A percentile compares a stretch with the other conserved stretches of the same genome.
Conservation (phyloP, 2,888 invertebrate species). For the Adineta ricciae region DNA sequence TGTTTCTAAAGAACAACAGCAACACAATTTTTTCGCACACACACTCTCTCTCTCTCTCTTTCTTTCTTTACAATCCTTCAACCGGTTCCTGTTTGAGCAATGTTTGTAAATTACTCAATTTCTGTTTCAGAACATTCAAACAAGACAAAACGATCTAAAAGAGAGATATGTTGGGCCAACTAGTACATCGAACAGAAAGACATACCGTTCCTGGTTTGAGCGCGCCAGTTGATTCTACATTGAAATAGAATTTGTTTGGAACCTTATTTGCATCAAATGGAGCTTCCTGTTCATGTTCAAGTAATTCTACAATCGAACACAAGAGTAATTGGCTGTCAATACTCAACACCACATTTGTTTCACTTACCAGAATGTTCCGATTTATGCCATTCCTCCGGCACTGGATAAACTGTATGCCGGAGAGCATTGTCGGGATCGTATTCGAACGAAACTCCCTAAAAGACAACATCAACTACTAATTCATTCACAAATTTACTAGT, state of each 20-base stretch:
- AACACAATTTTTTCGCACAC: too few species aligned
- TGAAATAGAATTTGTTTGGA: slow-evolving; percentile 90
- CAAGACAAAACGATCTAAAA: slow-evolving; percentile 76
- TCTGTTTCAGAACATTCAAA: slow-evolving; percentile 55
- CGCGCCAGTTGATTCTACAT: slow-evolving; percentile 88
- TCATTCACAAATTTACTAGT: not conserved
- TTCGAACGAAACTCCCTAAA: slow-evolving; percentile 79
- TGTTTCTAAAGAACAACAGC: not conserved
- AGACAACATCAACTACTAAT: too few species aligned
- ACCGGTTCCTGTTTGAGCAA: slow-evolving; percentile 41
- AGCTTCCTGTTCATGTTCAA: slow-evolving; percentile 63
- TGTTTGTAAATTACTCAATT: slow-evolving; percentile 81
- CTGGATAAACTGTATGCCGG: slow-evolving; percentile 84
- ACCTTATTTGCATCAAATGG: slow-evolving; percentile 84
- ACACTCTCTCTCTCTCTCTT: too few species aligned
- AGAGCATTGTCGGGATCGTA: slow-evolving; percentile 97
- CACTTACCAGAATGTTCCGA: slow-evolving; percentile 81
- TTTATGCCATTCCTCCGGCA: slow-evolving; percentile 97
- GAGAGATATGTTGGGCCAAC: not conserved
- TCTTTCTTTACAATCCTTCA: not conserved
- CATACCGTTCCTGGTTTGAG: slow-evolving; percentile 63
- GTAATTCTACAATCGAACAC: not conserved
- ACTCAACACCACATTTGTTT: too few species aligned
- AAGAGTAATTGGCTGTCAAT: not conserved
- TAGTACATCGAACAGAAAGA: too few species aligned